Evolutionary conservation across 2,113 vertebrate species (phyloP).

Genomic region (Dasyurus viverrinus): DNA sequence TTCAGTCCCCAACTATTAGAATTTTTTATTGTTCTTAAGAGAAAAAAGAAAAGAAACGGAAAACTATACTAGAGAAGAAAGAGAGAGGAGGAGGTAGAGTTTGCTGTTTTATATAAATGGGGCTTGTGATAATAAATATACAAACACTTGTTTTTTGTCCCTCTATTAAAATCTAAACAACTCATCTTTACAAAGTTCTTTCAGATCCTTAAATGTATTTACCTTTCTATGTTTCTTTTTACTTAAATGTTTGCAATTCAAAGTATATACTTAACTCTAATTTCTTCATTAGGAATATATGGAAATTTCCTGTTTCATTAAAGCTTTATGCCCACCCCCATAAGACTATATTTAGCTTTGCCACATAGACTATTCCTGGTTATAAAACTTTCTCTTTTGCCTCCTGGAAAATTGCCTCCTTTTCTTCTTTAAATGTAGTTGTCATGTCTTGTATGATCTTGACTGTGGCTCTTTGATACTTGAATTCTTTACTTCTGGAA

Average conservation of each 20-base stretch:
- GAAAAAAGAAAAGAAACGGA: background rate
- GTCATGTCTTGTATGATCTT: background rate
- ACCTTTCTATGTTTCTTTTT: background rate
- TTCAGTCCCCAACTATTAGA: background rate
- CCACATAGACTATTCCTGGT: background rate
- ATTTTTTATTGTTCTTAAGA: background rate
- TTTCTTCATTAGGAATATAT: background rate
- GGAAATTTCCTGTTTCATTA: background rate
- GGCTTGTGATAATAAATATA: background rate
- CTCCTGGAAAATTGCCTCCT: background rate
- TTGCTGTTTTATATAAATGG: background rate
- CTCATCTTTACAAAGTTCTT: background rate
- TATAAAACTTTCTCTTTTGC: background rate
- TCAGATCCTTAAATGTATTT: background rate
- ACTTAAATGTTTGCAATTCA: background rate
- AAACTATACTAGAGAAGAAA: background rate
- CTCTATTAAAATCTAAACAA: background rate
- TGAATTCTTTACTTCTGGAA: background rate
- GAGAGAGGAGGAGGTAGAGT: background rate
- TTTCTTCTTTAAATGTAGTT: background rate
- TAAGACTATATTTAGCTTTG: background rate
- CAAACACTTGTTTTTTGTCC: background rate
- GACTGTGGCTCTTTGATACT: background rate
- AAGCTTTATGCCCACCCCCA: background rate
- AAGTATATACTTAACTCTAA: background rate